These are phyloP conservation scores for Aptenodytes patagonicus DNA, from an alignment of 2,113 vertebrate genomes.

Conservation along the genomic window DNA sequence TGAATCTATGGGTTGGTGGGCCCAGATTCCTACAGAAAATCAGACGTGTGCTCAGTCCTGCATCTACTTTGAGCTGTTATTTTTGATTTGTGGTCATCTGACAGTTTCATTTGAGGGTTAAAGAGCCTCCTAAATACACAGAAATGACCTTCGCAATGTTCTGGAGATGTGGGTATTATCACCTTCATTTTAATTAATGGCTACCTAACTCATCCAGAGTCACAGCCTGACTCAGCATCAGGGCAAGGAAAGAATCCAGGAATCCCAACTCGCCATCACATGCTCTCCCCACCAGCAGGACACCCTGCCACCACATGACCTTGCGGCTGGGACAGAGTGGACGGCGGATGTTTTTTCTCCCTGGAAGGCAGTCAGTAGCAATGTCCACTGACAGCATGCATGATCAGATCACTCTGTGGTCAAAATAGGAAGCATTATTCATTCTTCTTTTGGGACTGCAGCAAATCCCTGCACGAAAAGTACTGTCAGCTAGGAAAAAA, in stretches of 20 bases:
- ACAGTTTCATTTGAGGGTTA: background rate
- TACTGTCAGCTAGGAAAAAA: background rate
- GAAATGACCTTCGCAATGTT: background rate
- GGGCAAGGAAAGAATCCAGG: background rate
- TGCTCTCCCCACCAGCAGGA: background rate
- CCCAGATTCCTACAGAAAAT: background rate
- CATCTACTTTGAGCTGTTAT: background rate
- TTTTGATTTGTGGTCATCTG: background rate
- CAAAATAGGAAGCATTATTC: background rate
- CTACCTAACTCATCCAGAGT: background rate
- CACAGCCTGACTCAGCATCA: background rate
- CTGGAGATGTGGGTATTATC: background rate
- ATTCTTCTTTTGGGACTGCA: constrained; percentile 1
- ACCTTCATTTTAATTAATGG: background rate
- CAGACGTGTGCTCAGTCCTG: background rate
- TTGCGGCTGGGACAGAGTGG: background rate
- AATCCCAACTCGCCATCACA: background rate
- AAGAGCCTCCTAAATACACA: background rate
- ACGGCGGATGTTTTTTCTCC: background rate
- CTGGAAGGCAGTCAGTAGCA: background rate
- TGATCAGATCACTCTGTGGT: background rate
- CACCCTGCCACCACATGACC: background rate
- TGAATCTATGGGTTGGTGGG: background rate
- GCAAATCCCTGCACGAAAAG: background rate
- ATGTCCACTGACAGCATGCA: background rate